Percentiles rank a stretch among this genome's conserved stretches.
Conservation (phyloP, 2,113 vertebrate species). For the Neolamprologus kungweensis region DNA sequence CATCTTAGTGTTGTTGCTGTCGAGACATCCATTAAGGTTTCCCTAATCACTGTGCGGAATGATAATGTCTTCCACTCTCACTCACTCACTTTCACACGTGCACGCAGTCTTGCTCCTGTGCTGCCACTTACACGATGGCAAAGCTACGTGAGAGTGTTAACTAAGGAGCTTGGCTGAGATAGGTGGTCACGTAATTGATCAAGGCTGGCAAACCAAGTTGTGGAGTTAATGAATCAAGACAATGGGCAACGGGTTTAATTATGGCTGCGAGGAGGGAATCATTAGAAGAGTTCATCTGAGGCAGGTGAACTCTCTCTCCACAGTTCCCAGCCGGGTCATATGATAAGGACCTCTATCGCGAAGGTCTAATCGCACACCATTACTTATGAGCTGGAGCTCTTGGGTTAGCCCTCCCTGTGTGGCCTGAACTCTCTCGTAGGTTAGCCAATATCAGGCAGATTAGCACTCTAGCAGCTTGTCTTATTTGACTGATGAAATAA, state of each 20-base stretch:
- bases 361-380: conserved; percentile 40
- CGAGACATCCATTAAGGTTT: conserved; percentile 49
- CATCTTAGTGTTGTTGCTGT: conserved; percentile 21
- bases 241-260: conserved; percentile 62
- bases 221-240: conserved; percentile 68
- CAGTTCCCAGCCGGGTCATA: conserved; percentile 18
- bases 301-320: conserved; percentile 42
- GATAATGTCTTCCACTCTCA: conserved; percentile 26
- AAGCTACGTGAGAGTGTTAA: conserved; percentile 38
- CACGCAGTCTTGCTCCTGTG: neutral
- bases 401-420: conserved; percentile 1
- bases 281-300: conserved; percentile 56
- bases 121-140: conserved; percentile 15
- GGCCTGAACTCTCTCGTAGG: conserved; percentile 11
- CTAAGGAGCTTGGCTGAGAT: conserved; percentile 40
- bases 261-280: conserved; percentile 50
- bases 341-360: conserved; percentile 52
- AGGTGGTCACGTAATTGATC: conserved; percentile 63
- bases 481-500: conserved; percentile 40
- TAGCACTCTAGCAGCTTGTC: conserved; percentile 9
- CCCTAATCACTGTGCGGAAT: conserved; percentile 36
- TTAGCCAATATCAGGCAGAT: conserved; percentile 36
- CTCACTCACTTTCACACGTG: neutral
- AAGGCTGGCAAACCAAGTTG: conserved; percentile 60
- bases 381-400: conserved; percentile 28